phyloP scores from a whole-genome alignment of 2,113 vertebrate species.

The Orcinus orca region DNA sequence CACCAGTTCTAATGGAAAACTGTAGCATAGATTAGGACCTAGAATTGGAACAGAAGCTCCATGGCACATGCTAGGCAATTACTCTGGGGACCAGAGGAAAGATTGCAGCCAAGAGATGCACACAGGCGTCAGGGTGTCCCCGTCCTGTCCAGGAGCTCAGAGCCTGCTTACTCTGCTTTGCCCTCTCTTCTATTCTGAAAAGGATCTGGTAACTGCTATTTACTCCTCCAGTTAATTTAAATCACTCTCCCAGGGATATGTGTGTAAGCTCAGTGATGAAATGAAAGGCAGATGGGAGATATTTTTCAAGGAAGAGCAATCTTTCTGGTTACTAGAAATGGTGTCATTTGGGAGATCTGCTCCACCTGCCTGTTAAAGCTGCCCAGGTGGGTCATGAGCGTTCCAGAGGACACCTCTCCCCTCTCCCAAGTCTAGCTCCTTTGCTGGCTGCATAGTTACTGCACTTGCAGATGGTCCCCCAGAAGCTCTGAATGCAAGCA shows the following conservation, averaged over 20 bases:
- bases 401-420: neutral
- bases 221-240: neutral
- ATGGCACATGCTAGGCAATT: neutral
- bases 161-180: neutral
- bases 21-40: neutral
- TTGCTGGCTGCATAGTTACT: neutral
- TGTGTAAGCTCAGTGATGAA: neutral
- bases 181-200: neutral
- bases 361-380: neutral
- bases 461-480: neutral
- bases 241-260: neutral
- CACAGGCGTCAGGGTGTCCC: rapidly evolving
- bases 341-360: neutral
- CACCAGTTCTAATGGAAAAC: neutral
- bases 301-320: neutral
- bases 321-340: neutral
- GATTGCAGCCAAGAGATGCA: neutral
- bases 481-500: neutral
- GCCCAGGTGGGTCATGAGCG: rapidly evolving
- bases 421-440: neutral
- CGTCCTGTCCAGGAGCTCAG: neutral
- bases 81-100: neutral
- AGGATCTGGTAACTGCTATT: neutral
- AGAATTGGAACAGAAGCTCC: neutral
- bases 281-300: neutral